Conservation (phyloP, 2,888 invertebrate species). For the Selenia dentaria region DNA sequence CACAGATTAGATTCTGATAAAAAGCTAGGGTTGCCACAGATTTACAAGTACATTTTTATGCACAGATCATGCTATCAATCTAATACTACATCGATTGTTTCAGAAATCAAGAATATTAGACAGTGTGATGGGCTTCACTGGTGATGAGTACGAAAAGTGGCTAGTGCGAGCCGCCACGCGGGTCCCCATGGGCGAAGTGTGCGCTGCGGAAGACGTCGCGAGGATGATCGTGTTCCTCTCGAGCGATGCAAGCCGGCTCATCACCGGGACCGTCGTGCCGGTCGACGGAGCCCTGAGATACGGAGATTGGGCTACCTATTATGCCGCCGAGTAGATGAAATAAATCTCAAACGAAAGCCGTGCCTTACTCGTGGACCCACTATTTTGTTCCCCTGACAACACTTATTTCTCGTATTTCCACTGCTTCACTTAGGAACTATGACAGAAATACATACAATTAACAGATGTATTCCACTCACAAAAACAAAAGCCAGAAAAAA, state of each 20-base stretch:
- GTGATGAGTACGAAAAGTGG: constrained; percentile 7
- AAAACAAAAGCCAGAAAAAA: too few species aligned
- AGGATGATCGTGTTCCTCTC: constrained; percentile 2
- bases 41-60: too few species aligned
- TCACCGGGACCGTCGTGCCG: constrained; percentile 9
- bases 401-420: too few species aligned
- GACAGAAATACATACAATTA: too few species aligned
- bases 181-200: constrained; percentile 9
- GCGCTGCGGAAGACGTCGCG: constrained; percentile 4
- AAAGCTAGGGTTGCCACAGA: too few species aligned
- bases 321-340: neutral
- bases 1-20: too few species aligned
- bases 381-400: too few species aligned
- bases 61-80: too few species aligned
- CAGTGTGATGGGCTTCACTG: neutral
- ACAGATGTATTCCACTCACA: too few species aligned
- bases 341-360: neutral
- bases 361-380: too few species aligned
- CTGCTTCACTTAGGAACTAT: too few species aligned
- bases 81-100: too few species aligned
- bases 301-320: neutral
- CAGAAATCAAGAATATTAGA: neutral
- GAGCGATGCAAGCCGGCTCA: constrained; percentile 9
- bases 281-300: constrained; percentile 14
- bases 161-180: constrained; percentile 1